A percentile compares a stretch with the other conserved stretches of the same genome.
Evolutionary conservation across 2,888 invertebrate genomes (phyloP).

Genomic region (Cyrtodaria siliqua): DNA sequence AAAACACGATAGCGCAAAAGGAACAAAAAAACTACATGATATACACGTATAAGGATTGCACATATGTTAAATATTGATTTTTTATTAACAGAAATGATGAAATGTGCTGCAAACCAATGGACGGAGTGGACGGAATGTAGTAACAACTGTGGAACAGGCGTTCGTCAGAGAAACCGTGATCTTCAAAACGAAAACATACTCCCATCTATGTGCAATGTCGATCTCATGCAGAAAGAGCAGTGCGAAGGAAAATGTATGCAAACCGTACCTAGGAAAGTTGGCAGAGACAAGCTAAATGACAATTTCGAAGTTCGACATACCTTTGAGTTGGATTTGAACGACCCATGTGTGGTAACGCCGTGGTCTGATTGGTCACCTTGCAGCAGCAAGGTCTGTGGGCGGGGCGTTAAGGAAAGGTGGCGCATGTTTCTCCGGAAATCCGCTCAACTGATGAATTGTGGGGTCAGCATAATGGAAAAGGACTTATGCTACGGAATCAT

Average conservation of each 20-base stretch:
- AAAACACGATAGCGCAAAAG: no score
- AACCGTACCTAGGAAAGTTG: slow-evolving; percentile 52
- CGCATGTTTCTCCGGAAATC: slow-evolving; percentile 77
- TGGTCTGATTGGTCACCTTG: slow-evolving; percentile 96
- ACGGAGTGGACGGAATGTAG: slow-evolving; percentile 87
- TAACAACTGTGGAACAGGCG: slow-evolving; percentile 88
- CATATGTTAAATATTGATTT: no score
- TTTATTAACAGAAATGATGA: slow-evolving; percentile 81
- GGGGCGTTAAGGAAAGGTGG: slow-evolving; percentile 87
- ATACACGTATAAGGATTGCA: no score
- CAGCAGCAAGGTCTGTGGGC: slow-evolving; percentile 91
- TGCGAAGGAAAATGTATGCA: slow-evolving; percentile 80
- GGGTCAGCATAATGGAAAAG: slow-evolving; percentile 78
- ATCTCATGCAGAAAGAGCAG: slow-evolving; percentile 80
- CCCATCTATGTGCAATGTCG: slow-evolving; percentile 77
- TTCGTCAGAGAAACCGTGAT: slow-evolving; percentile 89
- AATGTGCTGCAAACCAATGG: slow-evolving; percentile 88
- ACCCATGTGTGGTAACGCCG: slow-evolving; percentile 89
- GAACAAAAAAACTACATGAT: no score
- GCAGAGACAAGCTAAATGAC: slow-evolving; percentile 66
- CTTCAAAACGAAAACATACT: slow-evolving; percentile 78
- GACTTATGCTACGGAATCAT: slow-evolving; percentile 78
- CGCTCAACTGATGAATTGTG: slow-evolving; percentile 73
- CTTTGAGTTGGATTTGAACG: slow-evolving; percentile 65
- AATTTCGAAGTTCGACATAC: slow-evolving; percentile 77